A percentile compares a stretch with the other conserved stretches of the same genome.
phyloP scores from a whole-genome alignment of 1,140 invertebrate species.

The Arion vulgaris region DNA sequence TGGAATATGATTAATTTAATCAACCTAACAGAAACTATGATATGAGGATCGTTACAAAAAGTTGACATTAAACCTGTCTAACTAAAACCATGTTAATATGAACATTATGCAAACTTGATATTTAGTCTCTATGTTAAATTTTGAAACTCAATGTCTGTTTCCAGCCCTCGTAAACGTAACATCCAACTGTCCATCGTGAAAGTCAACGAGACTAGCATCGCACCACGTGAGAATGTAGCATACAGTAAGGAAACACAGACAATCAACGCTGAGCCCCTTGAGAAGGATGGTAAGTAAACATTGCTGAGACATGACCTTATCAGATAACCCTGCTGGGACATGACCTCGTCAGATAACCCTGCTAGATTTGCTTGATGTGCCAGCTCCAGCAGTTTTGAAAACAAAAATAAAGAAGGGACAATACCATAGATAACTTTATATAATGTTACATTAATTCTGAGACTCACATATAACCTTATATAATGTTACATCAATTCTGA shows the following conservation, averaged over 20 bases:
- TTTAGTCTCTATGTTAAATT: no score
- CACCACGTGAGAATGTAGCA: conserved; percentile 91
- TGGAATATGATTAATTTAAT: no score
- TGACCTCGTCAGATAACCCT: background rate
- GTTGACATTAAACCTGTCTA: no score
- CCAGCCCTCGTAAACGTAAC: conserved; percentile 47
- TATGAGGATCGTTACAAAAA: no score
- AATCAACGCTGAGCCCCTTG: conserved; percentile 80
- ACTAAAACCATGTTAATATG: no score
- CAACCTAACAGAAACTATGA: no score
- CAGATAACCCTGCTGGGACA: background rate
- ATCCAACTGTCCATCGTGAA: conserved; percentile 80
- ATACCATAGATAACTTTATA: background rate
- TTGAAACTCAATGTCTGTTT: no score
- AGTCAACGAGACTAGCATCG: conserved; percentile 94
- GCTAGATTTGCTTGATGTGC: background rate
- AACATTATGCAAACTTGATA: no score
- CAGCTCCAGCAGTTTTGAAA: background rate
- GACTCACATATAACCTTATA: no score
- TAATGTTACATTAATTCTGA: background rate
- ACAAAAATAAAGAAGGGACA: background rate
- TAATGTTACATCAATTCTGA: no score
- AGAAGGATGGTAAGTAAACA: conserved; percentile 93
- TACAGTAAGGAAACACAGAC: conserved; percentile 98
- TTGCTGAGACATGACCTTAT: background rate